phyloP scores from a whole-genome alignment of 2,797 vertebrate species.

The Melanotaenia pygmaea region DNA sequence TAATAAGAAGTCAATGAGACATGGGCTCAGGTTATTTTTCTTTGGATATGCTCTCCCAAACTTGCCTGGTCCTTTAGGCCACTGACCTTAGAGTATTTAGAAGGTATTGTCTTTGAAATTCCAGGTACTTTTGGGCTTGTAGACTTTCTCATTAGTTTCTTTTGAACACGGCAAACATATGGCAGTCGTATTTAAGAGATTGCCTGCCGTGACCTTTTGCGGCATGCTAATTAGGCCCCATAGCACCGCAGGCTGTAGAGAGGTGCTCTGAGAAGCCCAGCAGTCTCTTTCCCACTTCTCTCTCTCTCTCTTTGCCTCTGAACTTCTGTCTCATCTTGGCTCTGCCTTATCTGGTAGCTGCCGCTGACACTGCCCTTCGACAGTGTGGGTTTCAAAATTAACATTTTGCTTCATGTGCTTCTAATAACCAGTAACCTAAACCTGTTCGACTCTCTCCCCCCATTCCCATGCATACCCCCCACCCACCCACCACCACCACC shows the following conservation, averaged over 20 bases:
- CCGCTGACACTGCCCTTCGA: conserved; percentile 83
- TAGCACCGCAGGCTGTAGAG: conserved; percentile 86
- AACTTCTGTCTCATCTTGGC: conserved; percentile 72
- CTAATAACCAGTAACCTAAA: conserved; percentile 96
- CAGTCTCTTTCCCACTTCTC: conserved; percentile 60
- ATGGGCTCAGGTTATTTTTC: conserved; percentile 76
- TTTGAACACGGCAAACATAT: conserved; percentile 92
- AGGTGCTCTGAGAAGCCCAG: conserved; percentile 69
- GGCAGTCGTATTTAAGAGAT: conserved; percentile 93
- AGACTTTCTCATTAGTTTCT: conserved; percentile 93
- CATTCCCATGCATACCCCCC: conserved; percentile 10
- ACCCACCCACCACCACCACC: neutral
- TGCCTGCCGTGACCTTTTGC: conserved; percentile 93
- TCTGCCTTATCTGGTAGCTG: conserved; percentile 88
- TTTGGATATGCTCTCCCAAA: conserved; percentile 72
- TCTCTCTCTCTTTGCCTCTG: conserved; percentile 62
- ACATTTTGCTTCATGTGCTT: conserved; percentile 99
- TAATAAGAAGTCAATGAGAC: conserved; percentile 87
- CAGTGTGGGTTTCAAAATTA: conserved; percentile 96
- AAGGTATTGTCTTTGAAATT: conserved; percentile 89
- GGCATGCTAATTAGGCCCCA: conserved; percentile 95
- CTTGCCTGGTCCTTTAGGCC: conserved; percentile 67
- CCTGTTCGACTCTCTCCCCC: conserved; percentile 66
- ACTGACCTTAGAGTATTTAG: conserved; percentile 82
- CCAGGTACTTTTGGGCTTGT: conserved; percentile 85